Conservation (phyloP, 2,113 vertebrate genomes). For the Danionella cerebrum region DNA sequence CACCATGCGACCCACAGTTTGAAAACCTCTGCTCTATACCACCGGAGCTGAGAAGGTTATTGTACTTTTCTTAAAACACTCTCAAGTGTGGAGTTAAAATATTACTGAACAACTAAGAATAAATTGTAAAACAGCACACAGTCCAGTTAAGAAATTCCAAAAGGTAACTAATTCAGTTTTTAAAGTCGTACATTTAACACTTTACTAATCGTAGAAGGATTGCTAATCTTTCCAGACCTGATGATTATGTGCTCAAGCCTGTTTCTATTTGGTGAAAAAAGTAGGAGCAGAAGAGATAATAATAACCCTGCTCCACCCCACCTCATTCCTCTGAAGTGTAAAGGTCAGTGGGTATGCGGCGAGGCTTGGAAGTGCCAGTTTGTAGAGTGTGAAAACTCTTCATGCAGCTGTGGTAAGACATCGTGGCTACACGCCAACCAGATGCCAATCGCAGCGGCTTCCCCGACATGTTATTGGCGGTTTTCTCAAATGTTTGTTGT, state of each 20-base stretch:
- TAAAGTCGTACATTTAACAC: no score
- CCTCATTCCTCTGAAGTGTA: background rate
- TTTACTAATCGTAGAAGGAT: no score
- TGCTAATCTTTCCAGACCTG: no score
- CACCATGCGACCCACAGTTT: no score
- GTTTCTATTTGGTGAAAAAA: background rate
- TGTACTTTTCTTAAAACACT: no score
- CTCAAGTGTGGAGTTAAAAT: no score
- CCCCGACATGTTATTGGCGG: background rate
- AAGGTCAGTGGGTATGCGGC: background rate
- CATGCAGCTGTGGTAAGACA: background rate
- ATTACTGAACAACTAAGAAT: no score
- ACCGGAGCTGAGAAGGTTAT: no score
- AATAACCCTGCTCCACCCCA: background rate
- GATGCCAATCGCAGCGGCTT: background rate
- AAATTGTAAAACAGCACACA: no score
- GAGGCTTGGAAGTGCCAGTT: background rate
- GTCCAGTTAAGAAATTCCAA: no score
- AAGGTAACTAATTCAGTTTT: no score
- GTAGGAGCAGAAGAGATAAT: background rate
- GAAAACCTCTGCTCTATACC: no score
- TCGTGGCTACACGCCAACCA: background rate
- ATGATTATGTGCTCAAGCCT: background rate
- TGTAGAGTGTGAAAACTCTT: background rate
- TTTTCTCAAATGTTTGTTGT: conserved; percentile 17